Conservation (phyloP, 1,140 invertebrate species). For the Heliconius hermathena region DNA sequence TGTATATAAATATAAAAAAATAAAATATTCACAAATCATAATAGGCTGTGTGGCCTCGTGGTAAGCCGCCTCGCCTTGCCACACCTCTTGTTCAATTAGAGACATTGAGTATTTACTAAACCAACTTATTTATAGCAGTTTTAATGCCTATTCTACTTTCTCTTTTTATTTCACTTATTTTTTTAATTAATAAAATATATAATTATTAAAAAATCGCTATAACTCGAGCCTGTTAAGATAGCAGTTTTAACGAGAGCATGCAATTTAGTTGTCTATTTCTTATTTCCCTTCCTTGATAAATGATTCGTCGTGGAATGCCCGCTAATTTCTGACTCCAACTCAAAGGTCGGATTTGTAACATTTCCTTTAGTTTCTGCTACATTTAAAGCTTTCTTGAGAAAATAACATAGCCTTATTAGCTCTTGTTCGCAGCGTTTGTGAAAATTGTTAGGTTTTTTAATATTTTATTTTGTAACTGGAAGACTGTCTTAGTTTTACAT, state of each 20-base stretch:
- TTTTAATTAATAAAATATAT: no score
- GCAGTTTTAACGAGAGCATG: slow-evolving; percentile 51
- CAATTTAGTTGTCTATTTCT: slow-evolving; percentile 54
- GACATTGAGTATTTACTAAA: no score
- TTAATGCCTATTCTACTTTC: no score
- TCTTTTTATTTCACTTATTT: no score
- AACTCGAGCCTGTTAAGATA: slow-evolving; percentile 9
- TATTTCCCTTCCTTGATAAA: slow-evolving; percentile 58
- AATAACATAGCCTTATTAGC: slow-evolving; percentile 15
- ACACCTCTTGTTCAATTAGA: no score
- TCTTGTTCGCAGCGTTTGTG: slow-evolving; percentile 5
- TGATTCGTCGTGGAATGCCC: slow-evolving; percentile 49
- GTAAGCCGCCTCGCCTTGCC: no score
- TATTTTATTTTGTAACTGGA: not conserved
- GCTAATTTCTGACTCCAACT: slow-evolving; percentile 54
- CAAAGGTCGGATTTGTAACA: slow-evolving; percentile 34
- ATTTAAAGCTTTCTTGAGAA: slow-evolving; percentile 19
- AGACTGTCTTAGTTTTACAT: not conserved
- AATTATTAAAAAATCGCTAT: slow-evolving; percentile 17
- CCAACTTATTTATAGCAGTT: no score
- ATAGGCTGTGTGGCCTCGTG: no score
- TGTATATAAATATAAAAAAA: no score
- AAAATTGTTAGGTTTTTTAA: not conserved
- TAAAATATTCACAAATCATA: no score
- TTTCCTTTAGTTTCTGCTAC: slow-evolving; percentile 12